These are phyloP conservation scores for Malacosoma neustria DNA, from an alignment of 2,888 invertebrate genomes.

Conservation along the genomic window DNA sequence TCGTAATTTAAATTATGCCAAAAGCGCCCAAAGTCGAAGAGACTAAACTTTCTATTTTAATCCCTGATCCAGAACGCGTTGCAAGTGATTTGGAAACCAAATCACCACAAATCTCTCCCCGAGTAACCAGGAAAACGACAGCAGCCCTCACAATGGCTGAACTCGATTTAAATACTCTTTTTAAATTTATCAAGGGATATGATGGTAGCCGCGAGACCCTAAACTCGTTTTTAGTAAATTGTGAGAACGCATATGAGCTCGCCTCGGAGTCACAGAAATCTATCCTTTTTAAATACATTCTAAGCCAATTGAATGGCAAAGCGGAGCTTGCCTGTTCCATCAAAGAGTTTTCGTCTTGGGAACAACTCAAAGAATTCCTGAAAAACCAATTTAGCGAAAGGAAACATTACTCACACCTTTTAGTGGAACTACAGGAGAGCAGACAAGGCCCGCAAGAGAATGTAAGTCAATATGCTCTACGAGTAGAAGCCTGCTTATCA, in stretches of 20 bases:
- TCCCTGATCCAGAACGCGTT: too few species aligned
- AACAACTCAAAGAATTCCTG: conserved; percentile 10
- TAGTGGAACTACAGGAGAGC: conserved; percentile 10
- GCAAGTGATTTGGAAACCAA: too few species aligned
- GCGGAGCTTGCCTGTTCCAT: conserved; percentile 12
- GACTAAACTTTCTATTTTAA: too few species aligned
- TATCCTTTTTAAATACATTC: conserved; percentile 13
- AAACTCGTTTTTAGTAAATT: conserved; percentile 13
- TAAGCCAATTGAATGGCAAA: conserved; percentile 12
- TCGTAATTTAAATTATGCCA: too few species aligned
- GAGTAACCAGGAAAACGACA: too few species aligned
- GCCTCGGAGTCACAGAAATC: conserved; percentile 8
- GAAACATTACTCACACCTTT: conserved; percentile 11
- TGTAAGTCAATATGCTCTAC: conserved; percentile 7
- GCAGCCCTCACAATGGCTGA: too few species aligned
- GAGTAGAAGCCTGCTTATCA: background rate
- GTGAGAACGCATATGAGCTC: conserved; percentile 9
- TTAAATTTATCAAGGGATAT: too few species aligned
- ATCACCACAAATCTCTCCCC: too few species aligned
- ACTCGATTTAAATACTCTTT: too few species aligned
- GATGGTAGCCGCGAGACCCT: too few species aligned
- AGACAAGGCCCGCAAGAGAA: conserved; percentile 6
- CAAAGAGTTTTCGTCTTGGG: conserved; percentile 10
- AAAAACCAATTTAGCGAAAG: conserved; percentile 12
- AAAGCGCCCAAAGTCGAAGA: too few species aligned